Base-by-base conservation (phyloP, 2,888 invertebrate species). In the Muscina levida region DNA sequence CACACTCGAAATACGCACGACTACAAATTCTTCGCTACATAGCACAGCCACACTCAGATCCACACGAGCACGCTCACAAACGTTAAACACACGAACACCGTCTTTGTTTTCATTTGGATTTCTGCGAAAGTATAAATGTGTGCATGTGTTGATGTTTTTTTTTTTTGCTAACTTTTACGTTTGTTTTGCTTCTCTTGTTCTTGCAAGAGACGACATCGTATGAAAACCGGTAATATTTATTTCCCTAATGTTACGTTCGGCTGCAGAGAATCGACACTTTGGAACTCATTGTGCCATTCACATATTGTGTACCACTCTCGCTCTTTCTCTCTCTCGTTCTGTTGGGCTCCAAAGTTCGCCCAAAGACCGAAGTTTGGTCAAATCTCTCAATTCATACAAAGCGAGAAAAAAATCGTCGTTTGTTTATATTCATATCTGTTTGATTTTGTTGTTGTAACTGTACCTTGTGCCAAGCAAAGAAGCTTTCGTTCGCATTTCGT, bases 391-490 rank as follows among this genome's bases (percentile, higher is more conserved):
- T 56, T 51, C 59, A 5, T 8, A n/a, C n/a, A n/a, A n/a, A n/a
- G n/a, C 31, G 19, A 22, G 44, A 4, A 10, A 51, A 53, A 53
- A 11, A 11, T 31, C n/a, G n/a, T n/a, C n/a, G n/a, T 22, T 72
- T 79, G 53, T 71, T 70, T 73, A 48, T 66, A 57, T 59, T 62
- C 39, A 62, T 62, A 62, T 39, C 13, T 22, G 62, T 71, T 26
- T 13, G 22, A 67, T 77, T 51, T 83, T 80, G 83, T 83, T 82
- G 78, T 83, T 83, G 79, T 80, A 82, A 83, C 83, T 83, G 82
- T 82, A 82, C 83, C 76, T 82, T 71, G 68, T 6, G 31, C 19
- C 71, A 31, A 62, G 42, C 22, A 46, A 56, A 26, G 70, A 74
- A 67, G 66, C 59, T 66, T 72, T 72, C 42, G n/a, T 72, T 72